Evolutionary conservation across 2,113 vertebrate genomes (phyloP).

Genomic region (Triplophysa rosa): DNA sequence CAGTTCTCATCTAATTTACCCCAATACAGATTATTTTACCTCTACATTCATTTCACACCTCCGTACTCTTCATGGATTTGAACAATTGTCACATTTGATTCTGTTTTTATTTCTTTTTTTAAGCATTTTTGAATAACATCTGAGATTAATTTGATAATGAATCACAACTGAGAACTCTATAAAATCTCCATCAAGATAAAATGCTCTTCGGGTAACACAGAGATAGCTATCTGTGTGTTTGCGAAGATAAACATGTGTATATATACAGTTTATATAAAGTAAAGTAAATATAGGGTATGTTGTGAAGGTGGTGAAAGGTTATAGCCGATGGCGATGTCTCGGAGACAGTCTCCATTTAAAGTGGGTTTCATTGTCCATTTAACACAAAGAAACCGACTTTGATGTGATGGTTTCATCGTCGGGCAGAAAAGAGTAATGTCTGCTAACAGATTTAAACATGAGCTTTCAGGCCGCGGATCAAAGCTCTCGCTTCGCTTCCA

Average conservation of each 20-base stretch:
- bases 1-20: too few relatives aligned
- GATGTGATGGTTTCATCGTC: constrained; percentile 20
- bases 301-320: background rate
- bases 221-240: background rate
- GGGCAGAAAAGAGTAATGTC: constrained; percentile 67
- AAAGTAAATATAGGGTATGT: background rate
- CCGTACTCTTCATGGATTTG: too few relatives aligned
- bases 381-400: constrained; percentile 34
- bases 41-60: too few relatives aligned
- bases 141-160: too few relatives aligned
- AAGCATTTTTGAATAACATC: too few relatives aligned
- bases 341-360: constrained; percentile 22
- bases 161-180: too few relatives aligned
- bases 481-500: constrained; percentile 74
- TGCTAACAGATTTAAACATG: constrained; percentile 77
- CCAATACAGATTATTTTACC: too few relatives aligned
- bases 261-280: background rate
- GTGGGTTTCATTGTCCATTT: constrained; percentile 48
- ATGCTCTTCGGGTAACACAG: too few relatives aligned
- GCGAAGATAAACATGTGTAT: background rate
- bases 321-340: background rate
- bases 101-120: too few relatives aligned
- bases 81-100: too few relatives aligned
- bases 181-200: too few relatives aligned
- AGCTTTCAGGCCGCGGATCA: constrained; percentile 77